A percentile compares a stretch with the other conserved stretches of the same genome.
phyloP scores from a whole-genome alignment of 2,888 invertebrate genomes.

The Aleiodes testaceus region DNA sequence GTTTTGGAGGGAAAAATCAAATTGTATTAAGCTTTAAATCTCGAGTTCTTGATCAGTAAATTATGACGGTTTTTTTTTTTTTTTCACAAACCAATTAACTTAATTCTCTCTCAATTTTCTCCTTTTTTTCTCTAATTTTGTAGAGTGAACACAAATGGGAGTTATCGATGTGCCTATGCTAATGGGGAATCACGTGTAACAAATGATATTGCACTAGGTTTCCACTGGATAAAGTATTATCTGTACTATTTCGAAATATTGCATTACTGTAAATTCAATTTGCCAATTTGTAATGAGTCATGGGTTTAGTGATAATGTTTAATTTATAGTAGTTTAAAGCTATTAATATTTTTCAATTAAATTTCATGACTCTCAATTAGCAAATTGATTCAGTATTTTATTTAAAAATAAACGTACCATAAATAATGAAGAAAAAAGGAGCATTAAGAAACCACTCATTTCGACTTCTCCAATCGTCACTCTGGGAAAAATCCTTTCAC shows the following conservation, averaged over 20 bases:
- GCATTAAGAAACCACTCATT: conserved; percentile 7
- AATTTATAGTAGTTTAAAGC: neutral
- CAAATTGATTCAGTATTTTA: no score
- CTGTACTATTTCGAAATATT: neutral
- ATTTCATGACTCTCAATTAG: no score
- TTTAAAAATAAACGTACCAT: no score
- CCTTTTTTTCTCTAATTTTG: no score
- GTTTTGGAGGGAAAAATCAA: conserved; percentile 22
- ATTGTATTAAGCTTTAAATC: conserved; percentile 29
- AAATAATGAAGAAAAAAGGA: neutral
- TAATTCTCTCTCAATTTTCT: no score
- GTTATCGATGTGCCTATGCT: conserved; percentile 19
- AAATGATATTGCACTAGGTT: conserved; percentile 1
- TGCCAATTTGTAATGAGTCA: no score
- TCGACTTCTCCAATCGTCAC: neutral
- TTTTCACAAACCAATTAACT: no score
- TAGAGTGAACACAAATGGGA: no score
- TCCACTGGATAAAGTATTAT: conserved; percentile 10
- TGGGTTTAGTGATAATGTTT: neutral
- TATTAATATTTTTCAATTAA: neutral
- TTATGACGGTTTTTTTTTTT: neutral
- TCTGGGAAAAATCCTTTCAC: conserved; percentile 2
- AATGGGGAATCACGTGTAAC: conserved; percentile 38
- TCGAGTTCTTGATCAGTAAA: neutral
- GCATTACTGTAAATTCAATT: neutral